Percentiles rank a stretch among this genome's conserved stretches.
These are phyloP conservation scores for Gopherus flavomarginatus DNA, from an alignment of 2,113 vertebrate species.

Conservation along the genomic window DNA sequence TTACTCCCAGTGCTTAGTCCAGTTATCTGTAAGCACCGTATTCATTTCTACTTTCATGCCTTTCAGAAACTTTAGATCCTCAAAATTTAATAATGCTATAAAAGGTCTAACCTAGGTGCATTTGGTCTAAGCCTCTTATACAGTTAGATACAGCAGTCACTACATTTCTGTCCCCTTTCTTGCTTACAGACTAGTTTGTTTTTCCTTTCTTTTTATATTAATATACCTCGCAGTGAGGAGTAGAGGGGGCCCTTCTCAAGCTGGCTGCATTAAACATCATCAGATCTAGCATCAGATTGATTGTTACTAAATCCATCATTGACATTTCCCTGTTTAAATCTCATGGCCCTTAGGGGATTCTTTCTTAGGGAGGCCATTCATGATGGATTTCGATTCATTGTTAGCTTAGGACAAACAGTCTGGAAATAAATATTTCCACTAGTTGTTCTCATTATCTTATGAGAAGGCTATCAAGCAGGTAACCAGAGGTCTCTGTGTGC, in stretches of 20 bases:
- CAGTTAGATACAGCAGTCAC: slow-evolving; percentile 18
- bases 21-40: not conserved
- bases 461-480: not conserved
- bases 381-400: not conserved
- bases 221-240: not conserved
- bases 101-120: not conserved
- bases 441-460: not conserved
- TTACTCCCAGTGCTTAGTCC: not conserved
- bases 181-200: not conserved
- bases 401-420: not conserved
- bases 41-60: slow-evolving; percentile 7
- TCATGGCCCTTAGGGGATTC: not conserved
- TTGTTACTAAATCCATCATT: not conserved
- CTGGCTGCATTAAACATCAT: not conserved
- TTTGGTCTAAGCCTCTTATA: not conserved
- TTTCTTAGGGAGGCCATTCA: fast-evolving
- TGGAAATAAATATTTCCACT: not conserved
- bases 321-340: not conserved
- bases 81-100: not conserved
- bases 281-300: not conserved
- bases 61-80: not conserved
- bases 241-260: not conserved
- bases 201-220: not conserved
- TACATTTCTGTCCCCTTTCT: slow-evolving; percentile 7
- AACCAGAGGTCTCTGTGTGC: not conserved